phyloP scores from a whole-genome alignment of 2,797 vertebrate genomes.

The Clarias fuscus region DNA sequence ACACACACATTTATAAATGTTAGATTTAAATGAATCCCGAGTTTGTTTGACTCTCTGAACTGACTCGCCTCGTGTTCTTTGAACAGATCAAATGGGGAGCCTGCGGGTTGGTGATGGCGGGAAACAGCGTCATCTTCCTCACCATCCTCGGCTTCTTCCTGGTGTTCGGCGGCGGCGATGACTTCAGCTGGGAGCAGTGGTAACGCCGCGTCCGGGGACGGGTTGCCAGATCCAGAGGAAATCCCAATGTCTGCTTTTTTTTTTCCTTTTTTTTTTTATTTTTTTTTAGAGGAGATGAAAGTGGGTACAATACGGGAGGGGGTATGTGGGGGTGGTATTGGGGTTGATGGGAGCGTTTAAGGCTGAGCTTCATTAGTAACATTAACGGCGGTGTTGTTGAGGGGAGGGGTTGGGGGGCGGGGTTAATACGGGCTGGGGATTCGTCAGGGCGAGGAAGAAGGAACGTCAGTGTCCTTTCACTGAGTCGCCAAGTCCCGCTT shows the following conservation, averaged over 20 bases:
- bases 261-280: not conserved
- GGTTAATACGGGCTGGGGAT: not conserved
- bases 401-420: not conserved
- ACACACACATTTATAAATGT: too few relatives aligned
- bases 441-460: not conserved
- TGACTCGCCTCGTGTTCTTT: too few relatives aligned
- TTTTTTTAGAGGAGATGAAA: constrained; percentile 1
- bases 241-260: constrained; percentile 28
- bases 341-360: not conserved
- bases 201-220: constrained; percentile 63
- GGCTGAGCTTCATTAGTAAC: constrained; percentile 31
- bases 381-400: not conserved
- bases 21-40: not conserved
- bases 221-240: constrained; percentile 1
- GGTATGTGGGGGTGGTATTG: too few relatives aligned
- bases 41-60: not conserved
- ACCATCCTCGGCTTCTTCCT: constrained; percentile 94
- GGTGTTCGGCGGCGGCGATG: constrained; percentile 88
- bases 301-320: constrained; percentile 4
- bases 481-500: not conserved
- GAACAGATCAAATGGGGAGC: constrained; percentile 93
- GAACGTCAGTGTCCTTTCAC: not conserved
- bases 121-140: constrained; percentile 91
- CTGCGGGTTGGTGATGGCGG: constrained; percentile 91
- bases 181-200: constrained; percentile 97